These are phyloP conservation scores for Xanthia togata DNA, from an alignment of 2,888 invertebrate genomes.

Conservation along the genomic window DNA sequence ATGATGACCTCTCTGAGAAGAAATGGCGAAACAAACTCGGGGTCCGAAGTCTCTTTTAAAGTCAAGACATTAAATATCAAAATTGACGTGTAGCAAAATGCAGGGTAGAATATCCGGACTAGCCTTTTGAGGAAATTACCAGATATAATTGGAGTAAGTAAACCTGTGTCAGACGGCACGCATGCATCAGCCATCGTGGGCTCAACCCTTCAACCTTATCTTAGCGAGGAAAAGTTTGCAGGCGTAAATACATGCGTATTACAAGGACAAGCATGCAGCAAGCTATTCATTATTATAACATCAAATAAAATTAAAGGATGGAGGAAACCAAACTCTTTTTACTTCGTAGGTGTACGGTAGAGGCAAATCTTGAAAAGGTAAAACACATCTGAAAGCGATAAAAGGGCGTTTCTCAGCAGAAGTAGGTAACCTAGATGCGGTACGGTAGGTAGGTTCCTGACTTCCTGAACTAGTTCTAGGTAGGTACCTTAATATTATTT, in stretches of 20 bases:
- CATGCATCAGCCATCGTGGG: not conserved
- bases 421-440: slow-evolving; percentile 31
- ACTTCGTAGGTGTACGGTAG: not conserved
- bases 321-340: no score
- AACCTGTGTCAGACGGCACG: not conserved
- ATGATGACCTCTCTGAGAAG: not conserved
- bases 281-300: not conserved
- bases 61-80: not conserved
- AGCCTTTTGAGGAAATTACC: not conserved
- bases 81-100: not conserved
- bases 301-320: not conserved
- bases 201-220: not conserved
- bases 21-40: not conserved
- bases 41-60: not conserved
- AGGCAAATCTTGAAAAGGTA: slow-evolving; percentile 2
- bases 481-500: not conserved
- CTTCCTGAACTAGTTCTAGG: not conserved
- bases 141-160: not conserved
- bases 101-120: not conserved
- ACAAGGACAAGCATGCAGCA: not conserved
- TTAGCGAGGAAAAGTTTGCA: not conserved
- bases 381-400: slow-evolving; percentile 11
- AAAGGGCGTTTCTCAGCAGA: slow-evolving; percentile 18
- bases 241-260: not conserved
- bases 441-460: not conserved